Conservation (phyloP, 2,113 vertebrate species). For the Dasyornis broadbenti region DNA sequence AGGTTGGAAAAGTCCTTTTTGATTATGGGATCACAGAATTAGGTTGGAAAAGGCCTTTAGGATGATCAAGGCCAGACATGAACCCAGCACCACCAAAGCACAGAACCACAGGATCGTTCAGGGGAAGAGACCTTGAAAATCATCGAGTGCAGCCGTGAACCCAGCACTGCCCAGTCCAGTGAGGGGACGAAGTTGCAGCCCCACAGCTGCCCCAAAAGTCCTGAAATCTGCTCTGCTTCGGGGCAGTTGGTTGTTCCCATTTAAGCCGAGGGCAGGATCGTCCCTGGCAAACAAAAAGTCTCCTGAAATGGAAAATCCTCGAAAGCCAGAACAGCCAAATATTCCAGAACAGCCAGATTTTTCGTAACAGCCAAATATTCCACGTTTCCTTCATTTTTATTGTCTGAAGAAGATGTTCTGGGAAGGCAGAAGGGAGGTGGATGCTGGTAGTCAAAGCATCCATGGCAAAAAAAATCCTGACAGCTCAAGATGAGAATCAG, state of each 20-base stretch:
- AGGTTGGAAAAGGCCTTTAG: not conserved
- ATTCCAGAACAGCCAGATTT: not conserved
- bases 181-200: not conserved
- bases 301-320: not conserved
- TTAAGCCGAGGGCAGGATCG: not conserved
- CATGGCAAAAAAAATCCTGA: not conserved
- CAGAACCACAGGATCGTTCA: not conserved
- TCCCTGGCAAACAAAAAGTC: not conserved
- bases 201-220: not conserved
- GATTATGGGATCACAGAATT: not conserved
- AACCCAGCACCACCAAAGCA: not conserved
- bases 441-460: not conserved
- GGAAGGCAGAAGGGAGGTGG: not conserved
- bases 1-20: not conserved
- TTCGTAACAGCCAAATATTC: not conserved
- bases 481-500: not conserved
- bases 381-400: not conserved
- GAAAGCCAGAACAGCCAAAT: not conserved
- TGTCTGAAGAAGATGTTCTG: not conserved
- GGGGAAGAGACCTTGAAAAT: not conserved
- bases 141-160: not conserved
- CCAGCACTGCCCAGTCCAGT: not conserved
- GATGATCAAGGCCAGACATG: rapidly evolving
- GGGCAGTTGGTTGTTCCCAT: not conserved
- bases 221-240: not conserved